These are phyloP conservation scores for Pelosia muscerda DNA, from an alignment of 2,888 invertebrate genomes.

Conservation along the genomic window DNA sequence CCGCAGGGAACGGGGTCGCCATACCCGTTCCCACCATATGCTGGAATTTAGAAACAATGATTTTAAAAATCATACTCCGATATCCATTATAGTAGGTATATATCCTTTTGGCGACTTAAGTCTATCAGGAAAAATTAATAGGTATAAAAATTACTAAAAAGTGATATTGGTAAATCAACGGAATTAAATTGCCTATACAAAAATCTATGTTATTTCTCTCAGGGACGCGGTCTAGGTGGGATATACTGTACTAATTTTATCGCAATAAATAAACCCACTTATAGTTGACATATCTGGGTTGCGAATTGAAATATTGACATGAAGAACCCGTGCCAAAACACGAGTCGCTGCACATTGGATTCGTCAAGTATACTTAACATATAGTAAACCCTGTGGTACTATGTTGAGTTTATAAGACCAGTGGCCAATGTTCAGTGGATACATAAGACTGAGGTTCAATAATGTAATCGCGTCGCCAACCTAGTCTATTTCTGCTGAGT, in stretches of 20 bases:
- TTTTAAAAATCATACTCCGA: slow-evolving; percentile 22
- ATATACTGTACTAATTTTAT: slow-evolving; percentile 76
- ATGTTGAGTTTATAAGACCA: not conserved
- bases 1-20: slow-evolving; percentile 91
- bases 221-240: slow-evolving; percentile 69
- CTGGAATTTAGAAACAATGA: slow-evolving; percentile 86
- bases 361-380: slow-evolving; percentile 23
- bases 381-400: slow-evolving; percentile 16
- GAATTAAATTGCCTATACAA: slow-evolving; percentile 57
- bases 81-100: slow-evolving; percentile 14
- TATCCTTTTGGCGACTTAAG: no score
- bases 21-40: slow-evolving; percentile 98
- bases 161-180: no score
- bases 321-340: slow-evolving; percentile 77
- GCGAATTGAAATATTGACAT: slow-evolving; percentile 82
- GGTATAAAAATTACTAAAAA: no score
- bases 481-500: no score
- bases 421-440: no score
- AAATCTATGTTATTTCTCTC: slow-evolving; percentile 63
- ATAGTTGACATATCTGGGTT: slow-evolving; percentile 82
- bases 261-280: slow-evolving; percentile 78
- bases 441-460: no score
- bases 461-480: no score
- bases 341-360: slow-evolving; percentile 54
- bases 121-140: no score